These are phyloP conservation scores for Eucera pruinosa DNA, from an alignment of 2,888 invertebrate genomes.

Conservation along the genomic window DNA sequence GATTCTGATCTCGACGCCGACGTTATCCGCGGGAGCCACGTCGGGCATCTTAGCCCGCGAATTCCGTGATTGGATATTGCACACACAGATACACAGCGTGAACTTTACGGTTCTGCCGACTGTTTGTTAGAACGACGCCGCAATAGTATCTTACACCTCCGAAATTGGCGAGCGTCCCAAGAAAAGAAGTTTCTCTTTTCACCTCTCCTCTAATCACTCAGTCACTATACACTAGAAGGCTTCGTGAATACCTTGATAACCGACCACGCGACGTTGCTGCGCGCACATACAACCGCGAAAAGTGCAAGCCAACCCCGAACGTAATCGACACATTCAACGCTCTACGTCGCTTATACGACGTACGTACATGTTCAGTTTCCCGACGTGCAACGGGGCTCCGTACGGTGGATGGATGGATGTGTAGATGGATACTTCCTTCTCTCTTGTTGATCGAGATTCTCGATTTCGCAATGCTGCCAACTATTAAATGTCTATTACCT, in stretches of 20 bases:
- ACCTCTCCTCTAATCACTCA: conserved; percentile 62
- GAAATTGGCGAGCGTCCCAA: conserved; percentile 79
- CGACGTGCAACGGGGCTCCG: conserved; percentile 80
- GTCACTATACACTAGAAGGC: conserved; percentile 53
- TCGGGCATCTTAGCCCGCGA: conserved; percentile 73
- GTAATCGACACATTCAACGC: conserved; percentile 71
- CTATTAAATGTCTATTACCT: conserved; percentile 19
- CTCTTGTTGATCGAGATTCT: conserved; percentile 70
- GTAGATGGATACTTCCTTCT: conserved; percentile 74
- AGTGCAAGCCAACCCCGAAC: conserved; percentile 62
- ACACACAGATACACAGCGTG: conserved; percentile 25
- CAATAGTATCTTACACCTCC: conserved; percentile 45
- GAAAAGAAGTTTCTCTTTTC: conserved; percentile 57
- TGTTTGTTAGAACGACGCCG: conserved; percentile 58
- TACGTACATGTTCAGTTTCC: conserved; percentile 80
- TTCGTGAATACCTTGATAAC: conserved; percentile 53
- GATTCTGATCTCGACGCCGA: conserved; percentile 62
- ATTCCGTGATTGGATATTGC: conserved; percentile 57
- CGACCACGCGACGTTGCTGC: conserved; percentile 61
- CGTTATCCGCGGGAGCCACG: conserved; percentile 63
- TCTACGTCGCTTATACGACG: conserved; percentile 75
- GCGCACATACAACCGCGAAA: conserved; percentile 64
- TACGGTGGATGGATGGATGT: conserved; percentile 72
- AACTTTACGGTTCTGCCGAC: conserved; percentile 38
- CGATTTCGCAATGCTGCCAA: conserved; percentile 69